These are phyloP conservation scores for Pseudochaenichthys georgianus DNA, from an alignment of 2,797 vertebrate genomes.

Conservation along the genomic window DNA sequence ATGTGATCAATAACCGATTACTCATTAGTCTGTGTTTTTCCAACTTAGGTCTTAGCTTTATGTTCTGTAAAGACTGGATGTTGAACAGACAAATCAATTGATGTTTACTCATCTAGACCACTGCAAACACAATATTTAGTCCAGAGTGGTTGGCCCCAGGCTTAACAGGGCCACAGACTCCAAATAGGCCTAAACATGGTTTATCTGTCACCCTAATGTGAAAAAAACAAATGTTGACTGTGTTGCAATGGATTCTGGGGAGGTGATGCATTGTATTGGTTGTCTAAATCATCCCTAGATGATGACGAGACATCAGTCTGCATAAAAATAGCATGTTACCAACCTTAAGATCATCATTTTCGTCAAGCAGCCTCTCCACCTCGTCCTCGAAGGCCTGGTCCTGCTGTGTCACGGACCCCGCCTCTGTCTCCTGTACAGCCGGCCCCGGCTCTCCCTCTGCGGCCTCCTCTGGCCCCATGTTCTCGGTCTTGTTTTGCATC, in stretches of 20 bases:
- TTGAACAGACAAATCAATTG: slow-evolving; percentile 24
- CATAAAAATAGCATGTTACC: slow-evolving; percentile 26
- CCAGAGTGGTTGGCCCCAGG: neutral
- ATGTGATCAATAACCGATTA: slow-evolving; percentile 55
- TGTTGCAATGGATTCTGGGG: neutral
- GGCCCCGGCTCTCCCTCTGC: slow-evolving; percentile 58
- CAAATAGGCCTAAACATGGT: neutral
- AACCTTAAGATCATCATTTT: slow-evolving; percentile 96
- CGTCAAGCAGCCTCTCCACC: slow-evolving; percentile 92
- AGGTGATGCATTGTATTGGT: neutral
- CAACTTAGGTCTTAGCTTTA: slow-evolving; percentile 1
- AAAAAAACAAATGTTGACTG: neutral
- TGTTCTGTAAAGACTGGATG: slow-evolving; percentile 7
- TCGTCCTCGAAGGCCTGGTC: slow-evolving; percentile 90
- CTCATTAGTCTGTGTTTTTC: slow-evolving; percentile 19
- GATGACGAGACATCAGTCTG: neutral
- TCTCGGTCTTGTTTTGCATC: slow-evolving; percentile 81
- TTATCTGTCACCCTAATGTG: neutral
- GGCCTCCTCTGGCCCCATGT: slow-evolving; percentile 50
- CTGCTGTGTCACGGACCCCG: slow-evolving; percentile 84
- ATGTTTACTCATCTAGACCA: neutral
- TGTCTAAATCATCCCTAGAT: neutral
- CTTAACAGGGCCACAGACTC: neutral
- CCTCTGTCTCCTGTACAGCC: slow-evolving; percentile 73
- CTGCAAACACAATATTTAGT: neutral